A percentile compares a stretch with the other conserved stretches of the same genome.
phyloP scores from a whole-genome alignment of 1,140 invertebrate genomes.

The Hypsibius dujardini region DNA sequence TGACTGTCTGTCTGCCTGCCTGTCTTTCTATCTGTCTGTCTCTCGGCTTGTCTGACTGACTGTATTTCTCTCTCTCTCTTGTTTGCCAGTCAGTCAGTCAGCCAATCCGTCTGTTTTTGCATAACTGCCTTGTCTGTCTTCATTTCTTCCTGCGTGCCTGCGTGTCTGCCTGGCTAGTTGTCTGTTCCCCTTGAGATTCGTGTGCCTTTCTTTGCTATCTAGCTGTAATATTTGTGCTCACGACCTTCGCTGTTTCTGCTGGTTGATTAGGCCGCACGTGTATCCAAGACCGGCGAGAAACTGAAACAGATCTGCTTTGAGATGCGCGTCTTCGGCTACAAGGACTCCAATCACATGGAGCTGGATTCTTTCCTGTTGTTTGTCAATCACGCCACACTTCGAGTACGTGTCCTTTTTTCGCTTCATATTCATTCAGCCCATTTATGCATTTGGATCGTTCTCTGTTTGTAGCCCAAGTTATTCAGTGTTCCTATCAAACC shows the following conservation, averaged over 20 bases:
- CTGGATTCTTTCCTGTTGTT: constrained; percentile 34
- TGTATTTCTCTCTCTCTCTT: background rate
- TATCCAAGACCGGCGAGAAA: constrained; percentile 31
- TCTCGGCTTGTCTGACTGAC: too few species aligned
- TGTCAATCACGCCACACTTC: constrained; percentile 28
- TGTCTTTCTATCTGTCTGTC: too few species aligned
- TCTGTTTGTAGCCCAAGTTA: constrained; percentile 32
- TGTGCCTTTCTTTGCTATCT: background rate
- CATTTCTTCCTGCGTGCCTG: background rate
- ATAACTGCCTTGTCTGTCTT: too few species aligned
- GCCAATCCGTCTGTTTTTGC: too few species aligned
- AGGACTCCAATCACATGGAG: constrained; percentile 29
- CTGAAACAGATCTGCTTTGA: constrained; percentile 32
- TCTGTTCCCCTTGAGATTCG: too few species aligned
- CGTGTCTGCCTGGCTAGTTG: background rate
- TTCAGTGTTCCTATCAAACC: constrained; percentile 32
- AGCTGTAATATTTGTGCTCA: background rate
- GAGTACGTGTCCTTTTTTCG: constrained; percentile 26
- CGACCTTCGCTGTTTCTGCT: constrained; percentile 13
- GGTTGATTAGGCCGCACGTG: constrained; percentile 31
- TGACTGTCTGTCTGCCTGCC: too few species aligned
- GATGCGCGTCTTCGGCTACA: constrained; percentile 34
- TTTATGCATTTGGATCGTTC: constrained; percentile 12
- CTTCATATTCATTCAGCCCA: background rate
- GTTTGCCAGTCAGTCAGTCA: too few species aligned